Base-by-base conservation (phyloP, 2,113 vertebrate species). In the Xiphophorus maculatus region DNA sequence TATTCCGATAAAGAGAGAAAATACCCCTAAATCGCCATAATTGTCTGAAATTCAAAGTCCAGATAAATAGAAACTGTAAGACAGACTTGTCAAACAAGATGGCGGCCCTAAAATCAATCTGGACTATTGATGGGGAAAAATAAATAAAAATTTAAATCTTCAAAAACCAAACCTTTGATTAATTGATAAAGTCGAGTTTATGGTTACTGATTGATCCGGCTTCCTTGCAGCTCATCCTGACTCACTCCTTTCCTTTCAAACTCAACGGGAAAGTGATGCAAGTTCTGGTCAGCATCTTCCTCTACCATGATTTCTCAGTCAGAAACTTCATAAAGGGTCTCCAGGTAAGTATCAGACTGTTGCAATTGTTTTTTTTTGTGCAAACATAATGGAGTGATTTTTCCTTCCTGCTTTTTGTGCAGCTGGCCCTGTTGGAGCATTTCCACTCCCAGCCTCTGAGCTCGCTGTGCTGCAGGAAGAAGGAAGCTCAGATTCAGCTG, bases 301-400 rank as follows among this genome's bases (percentile, higher is more conserved):
- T 99, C 61, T 99, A 96, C 87, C 97, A 99, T 64, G 97, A 99
- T 79, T 99, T 99, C 92, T 99, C 98, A 76, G 96, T 99, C 73
- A 94, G 94, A 71, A 99, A 98, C 87, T 98, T 99, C 89, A 94
- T 98, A 87, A 99, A 98, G 93, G 98, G 97, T 82, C 88, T 99
- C 75, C 96, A 99, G 97, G 98, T 99, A 93, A 90, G 73, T 11
- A 3, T 37, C 35, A 37, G 35, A 37, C 10, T 3, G 35, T 69
- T 35, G 14, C 17, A 9, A 28, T 1, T 15, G 14, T 42, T 42
- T 42, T 37, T 13, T 14, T 19, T 73, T 27, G 4, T 27, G 14
- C 27, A 35, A 9, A 22, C 29, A 51, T 28, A 2, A 37, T 64
- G 35, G 7, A 29, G 12, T 35, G 27, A 14, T 14, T 42, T 14